phyloP scores from a whole-genome alignment of 2,113 vertebrate species.

The Hippocampus guttulatus region DNA sequence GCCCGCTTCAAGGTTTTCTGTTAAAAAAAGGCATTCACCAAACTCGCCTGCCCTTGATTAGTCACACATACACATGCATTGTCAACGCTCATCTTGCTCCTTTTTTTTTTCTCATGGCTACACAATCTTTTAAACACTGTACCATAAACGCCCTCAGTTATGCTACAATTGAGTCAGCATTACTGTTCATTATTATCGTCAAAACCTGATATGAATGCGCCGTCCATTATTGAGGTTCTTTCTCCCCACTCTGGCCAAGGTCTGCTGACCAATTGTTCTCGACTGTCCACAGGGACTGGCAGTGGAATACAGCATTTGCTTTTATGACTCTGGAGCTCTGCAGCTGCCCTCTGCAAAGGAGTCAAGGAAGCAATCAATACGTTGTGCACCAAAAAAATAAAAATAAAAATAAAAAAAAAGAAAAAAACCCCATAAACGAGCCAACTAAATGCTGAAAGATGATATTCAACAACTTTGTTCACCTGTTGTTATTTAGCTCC shows the following conservation, averaged over 20 bases:
- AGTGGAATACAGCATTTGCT: neutral
- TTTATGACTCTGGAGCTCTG: neutral
- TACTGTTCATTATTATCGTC: neutral
- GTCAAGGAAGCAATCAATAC: neutral
- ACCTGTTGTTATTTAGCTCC: neutral
- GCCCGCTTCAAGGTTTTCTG: too few species aligned
- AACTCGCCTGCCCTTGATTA: too few species aligned
- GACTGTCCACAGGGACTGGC: neutral
- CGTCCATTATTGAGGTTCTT: neutral
- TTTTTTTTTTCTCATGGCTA: neutral
- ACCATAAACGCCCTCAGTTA: neutral
- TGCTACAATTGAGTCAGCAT: neutral
- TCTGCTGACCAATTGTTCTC: constrained; percentile 8
- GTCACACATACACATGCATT: neutral
- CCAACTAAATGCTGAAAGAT: neutral
- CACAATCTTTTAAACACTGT: neutral
- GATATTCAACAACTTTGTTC: neutral
- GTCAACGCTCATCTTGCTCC: neutral
- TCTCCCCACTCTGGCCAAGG: neutral
- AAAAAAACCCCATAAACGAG: neutral
- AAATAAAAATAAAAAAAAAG: neutral
- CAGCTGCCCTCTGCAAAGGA: neutral
- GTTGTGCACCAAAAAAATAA: neutral
- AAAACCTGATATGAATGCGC: neutral
- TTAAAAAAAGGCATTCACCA: too few species aligned